Evolutionary conservation across 2,888 invertebrate genomes (phyloP), one percentile per base, ranked within the genome.

Genomic region (Andrena minutula): DNA sequence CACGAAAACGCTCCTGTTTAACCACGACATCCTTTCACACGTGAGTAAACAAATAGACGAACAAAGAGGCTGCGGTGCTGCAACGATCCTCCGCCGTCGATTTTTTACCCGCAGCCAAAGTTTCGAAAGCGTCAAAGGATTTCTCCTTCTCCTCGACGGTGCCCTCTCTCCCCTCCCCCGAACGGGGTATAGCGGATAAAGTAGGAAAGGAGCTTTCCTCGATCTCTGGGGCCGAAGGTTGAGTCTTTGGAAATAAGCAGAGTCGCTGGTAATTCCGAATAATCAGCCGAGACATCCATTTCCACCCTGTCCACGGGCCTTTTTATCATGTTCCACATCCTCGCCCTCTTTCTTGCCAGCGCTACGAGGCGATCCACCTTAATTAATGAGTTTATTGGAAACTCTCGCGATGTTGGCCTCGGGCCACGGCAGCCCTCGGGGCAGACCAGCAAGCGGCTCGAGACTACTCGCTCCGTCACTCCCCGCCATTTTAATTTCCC

Each of bases 321-420:
- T 73, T 78, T 76, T 76, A 79, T 75, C 84, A 49, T 76, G 79
- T 75, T 86, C 73, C 81, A 73, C 71, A 70, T 75, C 73, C 77
- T 75, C 65, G 73, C 66, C 64, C 73, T 69, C 63, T 63, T 83
- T 71, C 77, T 75, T 81, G 71, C 69, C 30, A 73, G 60, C 79
- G 79, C 82, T 74, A 63, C 82, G 85, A 89, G 87, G 88, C 88
- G 88, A 91, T 91, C 88, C 87, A 88, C 89, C 90, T 93, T 93
- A 93, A 93, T 93, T 93, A 93, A 93, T 93, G 92, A 93, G 92
- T 92, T 93, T 93, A 93, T 93, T 91, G 93, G 91, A 90, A 92
- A 92, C 90, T 91, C 86, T 84, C 68, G 87, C 82, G 90, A 89
- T 90, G 90, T 89, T 89, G 90, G 90, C 89, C 90, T 89, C 88